Conservation (phyloP, 2,113 vertebrate species). For the Chrysochloris asiatica region DNA sequence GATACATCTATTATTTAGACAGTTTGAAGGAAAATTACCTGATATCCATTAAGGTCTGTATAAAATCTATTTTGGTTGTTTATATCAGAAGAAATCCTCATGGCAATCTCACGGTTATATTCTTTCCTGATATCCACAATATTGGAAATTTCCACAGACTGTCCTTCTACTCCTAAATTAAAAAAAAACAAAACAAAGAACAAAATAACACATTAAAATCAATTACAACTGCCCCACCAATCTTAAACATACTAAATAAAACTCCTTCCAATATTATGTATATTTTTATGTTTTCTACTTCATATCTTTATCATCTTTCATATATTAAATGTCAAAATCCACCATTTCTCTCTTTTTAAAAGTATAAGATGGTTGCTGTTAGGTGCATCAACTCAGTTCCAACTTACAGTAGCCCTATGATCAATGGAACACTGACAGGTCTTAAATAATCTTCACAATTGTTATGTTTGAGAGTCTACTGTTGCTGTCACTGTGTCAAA, state of each 20-base stretch:
- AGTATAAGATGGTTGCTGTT: constrained; percentile 15
- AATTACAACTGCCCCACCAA: not conserved
- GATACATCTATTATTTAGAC: constrained; percentile 19
- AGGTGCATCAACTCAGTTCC: too few relatives aligned
- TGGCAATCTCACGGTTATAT: constrained; percentile 93
- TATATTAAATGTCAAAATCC: not conserved
- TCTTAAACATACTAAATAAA: not conserved
- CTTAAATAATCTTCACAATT: too few relatives aligned
- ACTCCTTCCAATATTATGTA: constrained; percentile 3
- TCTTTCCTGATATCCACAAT: constrained; percentile 93
- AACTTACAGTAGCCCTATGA: too few relatives aligned
- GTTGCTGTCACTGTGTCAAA: too few relatives aligned
- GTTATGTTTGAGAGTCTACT: too few relatives aligned
- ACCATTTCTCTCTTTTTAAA: not conserved
- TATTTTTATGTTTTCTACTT: not conserved
- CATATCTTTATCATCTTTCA: not conserved
- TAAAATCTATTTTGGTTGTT: constrained; percentile 91
- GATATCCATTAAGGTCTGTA: constrained; percentile 95
- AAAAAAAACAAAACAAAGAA: constrained; percentile 52
- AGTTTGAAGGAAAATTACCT: constrained; percentile 85
- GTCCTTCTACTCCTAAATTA: constrained; percentile 89
- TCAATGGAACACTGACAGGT: too few relatives aligned
- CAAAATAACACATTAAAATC: not conserved
- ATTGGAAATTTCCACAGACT: constrained; percentile 92
- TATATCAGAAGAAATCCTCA: constrained; percentile 91